Evolutionary conservation across 1,140 invertebrate species (phyloP).

Genomic region (Protaetia brevitarsis): DNA sequence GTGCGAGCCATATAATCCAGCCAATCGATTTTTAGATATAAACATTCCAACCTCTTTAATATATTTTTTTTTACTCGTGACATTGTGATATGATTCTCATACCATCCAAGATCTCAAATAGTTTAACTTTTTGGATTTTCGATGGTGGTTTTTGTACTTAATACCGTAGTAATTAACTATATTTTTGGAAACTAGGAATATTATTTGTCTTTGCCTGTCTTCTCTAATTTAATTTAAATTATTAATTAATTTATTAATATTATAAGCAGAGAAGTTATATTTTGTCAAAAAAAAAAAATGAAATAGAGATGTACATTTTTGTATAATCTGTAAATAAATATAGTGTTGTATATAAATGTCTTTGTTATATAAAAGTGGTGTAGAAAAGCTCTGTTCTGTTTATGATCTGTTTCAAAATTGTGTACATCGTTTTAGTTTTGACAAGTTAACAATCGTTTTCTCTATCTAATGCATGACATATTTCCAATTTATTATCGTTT

Average conservation of each 20-base stretch:
- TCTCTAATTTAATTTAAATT: conserved; percentile 7
- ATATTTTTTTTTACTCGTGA: neutral
- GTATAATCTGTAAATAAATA: neutral
- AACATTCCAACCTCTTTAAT: neutral
- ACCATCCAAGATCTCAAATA: neutral
- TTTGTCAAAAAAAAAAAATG: neutral
- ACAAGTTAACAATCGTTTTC: no score
- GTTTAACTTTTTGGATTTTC: no score
- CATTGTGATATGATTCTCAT: conserved; percentile 8
- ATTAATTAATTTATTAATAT: conserved; percentile 7
- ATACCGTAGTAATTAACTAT: neutral
- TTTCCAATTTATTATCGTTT: no score
- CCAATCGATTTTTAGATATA: neutral
- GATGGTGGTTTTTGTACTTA: neutral
- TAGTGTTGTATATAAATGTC: neutral
- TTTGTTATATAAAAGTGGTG: neutral
- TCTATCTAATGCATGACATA: no score
- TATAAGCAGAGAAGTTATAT: neutral
- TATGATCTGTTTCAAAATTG: no score
- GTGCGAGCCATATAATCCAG: conserved; percentile 42
- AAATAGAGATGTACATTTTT: neutral
- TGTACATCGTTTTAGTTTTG: no score
- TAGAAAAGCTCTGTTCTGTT: no score
- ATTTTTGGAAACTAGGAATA: neutral
- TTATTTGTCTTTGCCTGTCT: neutral